Conservation (phyloP, 2,113 vertebrate genomes). For the Synchiropus splendidus region DNA sequence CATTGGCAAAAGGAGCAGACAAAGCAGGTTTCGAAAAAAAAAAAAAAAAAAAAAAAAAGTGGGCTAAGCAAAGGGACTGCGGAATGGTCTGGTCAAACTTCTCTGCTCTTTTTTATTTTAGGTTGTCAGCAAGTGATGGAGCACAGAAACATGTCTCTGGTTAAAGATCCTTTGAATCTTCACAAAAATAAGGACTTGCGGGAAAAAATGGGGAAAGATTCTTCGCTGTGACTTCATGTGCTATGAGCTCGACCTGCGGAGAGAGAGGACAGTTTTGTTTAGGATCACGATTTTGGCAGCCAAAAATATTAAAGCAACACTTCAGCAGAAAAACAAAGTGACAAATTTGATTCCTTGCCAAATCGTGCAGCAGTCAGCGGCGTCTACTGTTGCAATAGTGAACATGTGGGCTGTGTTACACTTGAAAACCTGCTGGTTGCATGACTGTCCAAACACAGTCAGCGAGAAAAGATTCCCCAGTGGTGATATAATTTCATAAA, state of each 20-base stretch:
- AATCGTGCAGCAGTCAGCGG: no score
- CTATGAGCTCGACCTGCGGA: slow-evolving; percentile 39
- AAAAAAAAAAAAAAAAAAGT: slow-evolving; percentile 25
- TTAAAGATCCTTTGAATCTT: slow-evolving; percentile 34
- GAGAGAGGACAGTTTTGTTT: slow-evolving; percentile 15
- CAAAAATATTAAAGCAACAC: no score
- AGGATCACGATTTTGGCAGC: no score
- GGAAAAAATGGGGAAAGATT: background rate
- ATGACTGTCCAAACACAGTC: no score
- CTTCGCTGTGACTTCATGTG: slow-evolving; percentile 1
- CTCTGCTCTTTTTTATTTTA: slow-evolving; percentile 1
- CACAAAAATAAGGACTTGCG: background rate
- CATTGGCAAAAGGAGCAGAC: slow-evolving; percentile 45
- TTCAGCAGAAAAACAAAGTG: no score
- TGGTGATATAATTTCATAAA: no score
- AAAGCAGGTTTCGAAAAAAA: slow-evolving; percentile 9
- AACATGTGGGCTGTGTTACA: no score
- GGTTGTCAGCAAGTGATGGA: slow-evolving; percentile 26
- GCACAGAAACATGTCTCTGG: slow-evolving; percentile 31
- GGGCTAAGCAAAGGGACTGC: slow-evolving; percentile 16
- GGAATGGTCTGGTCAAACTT: slow-evolving; percentile 16
- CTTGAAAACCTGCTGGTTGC: no score
- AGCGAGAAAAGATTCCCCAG: no score
- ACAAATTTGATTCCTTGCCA: no score
- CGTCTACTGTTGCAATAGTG: no score